Conservation (phyloP, 1,140 invertebrate species). For the Ceratosolen fusciceps region DNA sequence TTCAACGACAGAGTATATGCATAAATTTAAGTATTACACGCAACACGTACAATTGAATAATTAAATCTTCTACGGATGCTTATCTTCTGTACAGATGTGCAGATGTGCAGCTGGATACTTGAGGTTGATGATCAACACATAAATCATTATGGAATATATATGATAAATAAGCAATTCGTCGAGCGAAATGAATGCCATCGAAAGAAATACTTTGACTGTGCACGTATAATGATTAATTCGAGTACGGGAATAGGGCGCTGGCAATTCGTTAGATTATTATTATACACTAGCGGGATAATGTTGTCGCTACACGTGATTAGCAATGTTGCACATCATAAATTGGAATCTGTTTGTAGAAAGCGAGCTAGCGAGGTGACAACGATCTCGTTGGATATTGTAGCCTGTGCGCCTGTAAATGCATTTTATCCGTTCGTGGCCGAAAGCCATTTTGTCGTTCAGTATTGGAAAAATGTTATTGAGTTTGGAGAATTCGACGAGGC, state of each 20-base stretch:
- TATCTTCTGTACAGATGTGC: too few species aligned
- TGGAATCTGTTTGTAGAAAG: background rate
- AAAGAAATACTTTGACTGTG: background rate
- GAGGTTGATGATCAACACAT: too few species aligned
- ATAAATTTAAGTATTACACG: too few species aligned
- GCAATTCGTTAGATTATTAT: background rate
- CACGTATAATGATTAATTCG: background rate
- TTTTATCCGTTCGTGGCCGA: background rate
- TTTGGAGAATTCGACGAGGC: slow-evolving; percentile 14
- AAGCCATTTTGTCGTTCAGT: background rate
- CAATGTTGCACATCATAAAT: background rate
- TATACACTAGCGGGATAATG: too few species aligned
- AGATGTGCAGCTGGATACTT: too few species aligned
- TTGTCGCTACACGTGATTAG: background rate
- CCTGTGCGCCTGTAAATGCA: background rate
- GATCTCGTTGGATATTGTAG: background rate
- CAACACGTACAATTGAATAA: too few species aligned
- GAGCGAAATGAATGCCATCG: too few species aligned
- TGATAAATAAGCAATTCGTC: too few species aligned
- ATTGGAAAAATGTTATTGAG: slow-evolving; percentile 25
- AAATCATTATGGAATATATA: too few species aligned
- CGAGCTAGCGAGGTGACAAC: background rate
- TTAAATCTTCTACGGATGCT: too few species aligned
- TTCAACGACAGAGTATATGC: too few species aligned
- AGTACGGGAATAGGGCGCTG: background rate